These are phyloP conservation scores for Oncorhynchus keta DNA, from an alignment of 2,113 vertebrate genomes.

Conservation along the genomic window DNA sequence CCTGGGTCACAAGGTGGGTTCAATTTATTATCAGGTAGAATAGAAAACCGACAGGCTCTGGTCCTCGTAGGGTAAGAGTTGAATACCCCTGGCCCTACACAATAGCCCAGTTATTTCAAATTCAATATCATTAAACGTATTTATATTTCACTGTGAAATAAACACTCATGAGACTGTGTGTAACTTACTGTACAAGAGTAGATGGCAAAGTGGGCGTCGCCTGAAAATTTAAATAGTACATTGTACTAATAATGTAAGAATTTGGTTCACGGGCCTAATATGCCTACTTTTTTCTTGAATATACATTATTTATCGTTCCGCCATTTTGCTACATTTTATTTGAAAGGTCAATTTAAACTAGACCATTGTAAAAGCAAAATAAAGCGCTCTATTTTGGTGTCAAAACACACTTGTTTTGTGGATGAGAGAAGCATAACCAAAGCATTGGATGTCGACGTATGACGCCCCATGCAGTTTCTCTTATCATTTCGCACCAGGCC, in stretches of 20 bases:
- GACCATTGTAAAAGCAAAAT: not conserved
- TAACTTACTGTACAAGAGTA: not conserved
- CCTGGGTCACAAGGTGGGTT: too few relatives aligned
- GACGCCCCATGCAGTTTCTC: not conserved
- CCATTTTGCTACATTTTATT: not conserved
- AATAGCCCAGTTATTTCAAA: not conserved
- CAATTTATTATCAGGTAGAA: too few relatives aligned
- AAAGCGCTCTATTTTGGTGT: not conserved
- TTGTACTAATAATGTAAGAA: not conserved
- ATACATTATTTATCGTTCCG: not conserved
- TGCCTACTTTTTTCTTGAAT: not conserved
- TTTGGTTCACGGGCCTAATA: not conserved
- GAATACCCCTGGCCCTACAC: too few relatives aligned
- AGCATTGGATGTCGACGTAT: not conserved
- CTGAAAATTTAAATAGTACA: not conserved
- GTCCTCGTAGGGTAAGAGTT: too few relatives aligned
- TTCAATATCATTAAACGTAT: not conserved
- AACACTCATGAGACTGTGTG: too few relatives aligned
- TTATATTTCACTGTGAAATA: too few relatives aligned
- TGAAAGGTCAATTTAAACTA: not conserved
- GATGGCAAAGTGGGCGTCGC: not conserved
- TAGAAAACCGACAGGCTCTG: too few relatives aligned
- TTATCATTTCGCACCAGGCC: constrained; percentile 25
- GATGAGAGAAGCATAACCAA: not conserved
- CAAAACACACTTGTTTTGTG: too few relatives aligned